Conservation (phyloP, 2,797 vertebrate species). For the Coendou prehensilis region DNA sequence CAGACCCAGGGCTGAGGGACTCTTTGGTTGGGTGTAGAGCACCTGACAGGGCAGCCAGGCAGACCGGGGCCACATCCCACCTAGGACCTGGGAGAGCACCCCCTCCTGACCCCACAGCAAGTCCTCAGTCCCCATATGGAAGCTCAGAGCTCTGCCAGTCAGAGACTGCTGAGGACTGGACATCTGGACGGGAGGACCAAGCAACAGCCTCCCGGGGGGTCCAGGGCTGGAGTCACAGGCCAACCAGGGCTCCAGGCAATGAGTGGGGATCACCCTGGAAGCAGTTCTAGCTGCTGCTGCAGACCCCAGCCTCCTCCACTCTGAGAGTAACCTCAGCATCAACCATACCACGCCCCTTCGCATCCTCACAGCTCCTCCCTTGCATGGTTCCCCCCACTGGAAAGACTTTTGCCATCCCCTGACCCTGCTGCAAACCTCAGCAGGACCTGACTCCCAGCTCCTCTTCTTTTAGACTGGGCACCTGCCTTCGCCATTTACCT, state of each 20-base stretch:
- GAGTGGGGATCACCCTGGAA: background rate
- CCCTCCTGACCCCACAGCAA: background rate
- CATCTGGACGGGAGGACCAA: background rate
- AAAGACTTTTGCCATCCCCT: background rate
- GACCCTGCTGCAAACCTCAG: background rate
- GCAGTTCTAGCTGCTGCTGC: background rate
- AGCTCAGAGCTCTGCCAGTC: background rate
- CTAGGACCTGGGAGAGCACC: background rate
- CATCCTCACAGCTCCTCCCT: background rate
- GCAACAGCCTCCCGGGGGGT: background rate
- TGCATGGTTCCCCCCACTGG: background rate
- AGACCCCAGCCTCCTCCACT: background rate
- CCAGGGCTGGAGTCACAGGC: background rate
- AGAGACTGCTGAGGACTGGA: background rate
- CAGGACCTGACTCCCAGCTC: background rate
- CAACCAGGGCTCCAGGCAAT: background rate
- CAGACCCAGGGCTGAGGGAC: background rate
- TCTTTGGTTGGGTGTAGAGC: background rate
- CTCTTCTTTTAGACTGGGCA: background rate
- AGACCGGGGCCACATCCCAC: background rate
- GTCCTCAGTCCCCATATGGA: background rate
- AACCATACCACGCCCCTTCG: accelerated
- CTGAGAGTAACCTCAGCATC: background rate
- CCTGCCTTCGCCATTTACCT: background rate
- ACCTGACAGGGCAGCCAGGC: background rate